Percentiles rank a stretch among this genome's conserved stretches.
These are phyloP conservation scores for Euclidia mi DNA, from an alignment of 2,888 invertebrate genomes.

Conservation along the genomic window DNA sequence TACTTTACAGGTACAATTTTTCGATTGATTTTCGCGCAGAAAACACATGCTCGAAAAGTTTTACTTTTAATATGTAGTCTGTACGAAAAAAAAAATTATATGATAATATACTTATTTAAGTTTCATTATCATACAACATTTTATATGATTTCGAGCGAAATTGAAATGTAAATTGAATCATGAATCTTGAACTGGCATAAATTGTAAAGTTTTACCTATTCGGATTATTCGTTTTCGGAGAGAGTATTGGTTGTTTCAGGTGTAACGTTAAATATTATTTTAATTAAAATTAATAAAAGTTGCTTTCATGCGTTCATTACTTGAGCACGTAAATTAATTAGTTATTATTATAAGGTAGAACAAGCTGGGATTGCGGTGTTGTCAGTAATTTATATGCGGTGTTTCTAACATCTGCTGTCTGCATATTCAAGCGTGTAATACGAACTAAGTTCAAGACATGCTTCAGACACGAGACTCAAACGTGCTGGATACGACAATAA, in stretches of 20 bases:
- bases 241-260: background rate
- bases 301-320: background rate
- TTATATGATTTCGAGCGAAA: background rate
- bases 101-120: constrained; percentile 6
- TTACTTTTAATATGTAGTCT: no score
- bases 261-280: no score
- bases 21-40: no score
- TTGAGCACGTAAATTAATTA: constrained; percentile 28
- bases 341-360: constrained; percentile 40
- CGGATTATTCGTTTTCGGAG: background rate
- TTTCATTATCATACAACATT: background rate
- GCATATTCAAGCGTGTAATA: constrained; percentile 71
- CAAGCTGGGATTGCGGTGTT: constrained; percentile 57
- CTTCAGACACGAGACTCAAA: constrained; percentile 29
- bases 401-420: constrained; percentile 71
- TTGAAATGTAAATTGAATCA: constrained; percentile 12
- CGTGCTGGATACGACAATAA: constrained; percentile 34
- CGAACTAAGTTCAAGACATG: constrained; percentile 67
- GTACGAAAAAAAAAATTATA: constrained; percentile 4
- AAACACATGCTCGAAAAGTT: no score
- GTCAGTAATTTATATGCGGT: constrained; percentile 73
- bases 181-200: constrained; percentile 8
- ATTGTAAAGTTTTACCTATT: constrained; percentile 7
- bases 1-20: no score
- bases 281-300: no score